Evolutionary conservation across 1,140 invertebrate genomes (phyloP).

Genomic region (Leptinotarsa texana): DNA sequence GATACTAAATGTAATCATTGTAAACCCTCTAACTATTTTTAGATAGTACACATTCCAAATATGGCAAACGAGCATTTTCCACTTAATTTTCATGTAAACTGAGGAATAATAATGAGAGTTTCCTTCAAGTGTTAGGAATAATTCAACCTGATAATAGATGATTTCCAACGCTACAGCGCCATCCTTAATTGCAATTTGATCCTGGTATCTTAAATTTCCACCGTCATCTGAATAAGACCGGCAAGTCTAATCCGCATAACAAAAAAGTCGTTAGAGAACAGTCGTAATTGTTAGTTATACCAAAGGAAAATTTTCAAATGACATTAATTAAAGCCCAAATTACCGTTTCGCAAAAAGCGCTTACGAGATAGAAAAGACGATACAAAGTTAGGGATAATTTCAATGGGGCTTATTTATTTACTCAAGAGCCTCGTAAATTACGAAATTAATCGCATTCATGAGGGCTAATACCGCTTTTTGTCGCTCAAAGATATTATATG

Average conservation of each 20-base stretch:
- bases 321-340: slow-evolving; percentile 12
- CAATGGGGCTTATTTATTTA: slow-evolving; percentile 20
- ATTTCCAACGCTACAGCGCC: too few relatives aligned
- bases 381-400: slow-evolving; percentile 10
- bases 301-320: slow-evolving; percentile 10
- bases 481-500: slow-evolving; percentile 3
- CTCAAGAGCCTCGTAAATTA: slow-evolving; percentile 8
- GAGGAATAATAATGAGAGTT: too few relatives aligned
- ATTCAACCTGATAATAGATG: too few relatives aligned
- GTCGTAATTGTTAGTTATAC: slow-evolving; percentile 17
- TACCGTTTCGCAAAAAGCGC: not conserved
- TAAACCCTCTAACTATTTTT: too few relatives aligned
- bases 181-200: not conserved
- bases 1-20: too few relatives aligned
- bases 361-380: slow-evolving; percentile 2
- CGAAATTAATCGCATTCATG: slow-evolving; percentile 12
- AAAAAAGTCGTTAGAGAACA: slow-evolving; percentile 20
- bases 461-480: slow-evolving; percentile 18
- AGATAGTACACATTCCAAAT: too few relatives aligned
- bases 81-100: too few relatives aligned
- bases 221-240: not conserved
- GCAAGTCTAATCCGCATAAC: not conserved
- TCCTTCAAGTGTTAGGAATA: too few relatives aligned
- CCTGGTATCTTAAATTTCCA: slow-evolving; percentile 1
- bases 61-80: too few relatives aligned